Base-by-base conservation (phyloP, 2,888 invertebrate species). In the Pristionchus mayeri region DNA sequence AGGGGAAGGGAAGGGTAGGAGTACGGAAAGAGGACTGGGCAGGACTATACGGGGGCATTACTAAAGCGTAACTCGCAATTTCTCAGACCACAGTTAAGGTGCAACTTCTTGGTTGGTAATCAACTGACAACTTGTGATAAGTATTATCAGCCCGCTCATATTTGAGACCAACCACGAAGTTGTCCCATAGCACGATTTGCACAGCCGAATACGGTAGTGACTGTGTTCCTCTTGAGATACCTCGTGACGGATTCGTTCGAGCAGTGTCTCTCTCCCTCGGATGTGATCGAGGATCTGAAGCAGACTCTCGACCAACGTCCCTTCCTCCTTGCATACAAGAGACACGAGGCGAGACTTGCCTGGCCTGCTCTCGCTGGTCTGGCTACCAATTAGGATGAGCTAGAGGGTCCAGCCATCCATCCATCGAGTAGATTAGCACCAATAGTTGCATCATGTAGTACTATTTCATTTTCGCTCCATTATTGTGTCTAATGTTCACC, bases 311-410 rank as follows among this genome's bases (percentile, higher is more conserved):
- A 27, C 27, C 96, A 95, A 84, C 96, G 96, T 93, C 96, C 97
- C 92, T 97, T 96, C 94, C 96, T 97, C 93, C 95, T 98, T 93
- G 98, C 97, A 27, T 98, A 97, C 94, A 97, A 98, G 94, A 95
- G 98, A 87, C 96, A 96, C 93, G 98, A 97, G 93, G 97, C 97
- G 44, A 98, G 97, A 94, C 98, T 98, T 90, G 97, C 97, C 85
- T 98, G 98, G 98, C 98, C 98, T 9, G 40, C 71, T 3, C 71
- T 71, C 24, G 40, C 71, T 18, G 71, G 71, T 71, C 71, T 71
- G n/a, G 37, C 24, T 40, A 44, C 71, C 30, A 71, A 71, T 44
- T 71, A 40, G 71, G 40, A 4, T 44, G 40, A 40, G 71, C 40
- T 71, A 71, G 71, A 71, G 13, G 71, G 40, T 71, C 24, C 40